Percentiles rank a stretch among this genome's conserved stretches.
These are phyloP conservation scores for Tragelaphus imberbis DNA, from an alignment of 2,113 vertebrate genomes.

Conservation along the genomic window DNA sequence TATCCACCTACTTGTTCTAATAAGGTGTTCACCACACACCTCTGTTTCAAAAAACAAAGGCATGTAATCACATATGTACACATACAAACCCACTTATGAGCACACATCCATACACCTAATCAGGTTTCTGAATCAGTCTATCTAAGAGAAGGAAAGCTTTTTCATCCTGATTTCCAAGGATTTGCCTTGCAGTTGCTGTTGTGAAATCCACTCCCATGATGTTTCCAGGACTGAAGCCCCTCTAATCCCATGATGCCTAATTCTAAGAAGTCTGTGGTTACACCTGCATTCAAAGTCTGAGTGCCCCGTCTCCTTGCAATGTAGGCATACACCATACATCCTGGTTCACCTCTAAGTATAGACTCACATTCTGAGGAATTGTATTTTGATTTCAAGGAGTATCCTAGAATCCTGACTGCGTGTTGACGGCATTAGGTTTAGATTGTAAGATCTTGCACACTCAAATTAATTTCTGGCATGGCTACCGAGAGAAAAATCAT, in stretches of 20 bases:
- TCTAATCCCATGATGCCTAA: not conserved
- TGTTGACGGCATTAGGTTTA: not conserved
- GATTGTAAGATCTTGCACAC: not conserved
- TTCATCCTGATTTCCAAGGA: not conserved
- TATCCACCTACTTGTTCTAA: not conserved
- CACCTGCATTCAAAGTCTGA: not conserved
- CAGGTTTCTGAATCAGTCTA: not conserved
- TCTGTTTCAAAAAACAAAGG: not conserved
- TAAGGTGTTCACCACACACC: not conserved
- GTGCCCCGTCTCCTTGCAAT: not conserved
- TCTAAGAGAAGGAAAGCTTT: not conserved
- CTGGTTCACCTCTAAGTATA: not conserved
- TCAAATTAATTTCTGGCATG: not conserved
- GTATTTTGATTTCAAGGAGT: not conserved
- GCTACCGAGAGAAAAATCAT: not conserved
- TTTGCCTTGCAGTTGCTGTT: not conserved
- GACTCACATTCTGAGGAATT: not conserved
- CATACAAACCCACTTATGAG: too few species aligned
- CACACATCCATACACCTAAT: accelerated
- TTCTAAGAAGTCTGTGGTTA: not conserved
- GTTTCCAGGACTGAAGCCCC: not conserved
- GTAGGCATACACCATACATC: accelerated
- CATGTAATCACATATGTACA: not conserved
- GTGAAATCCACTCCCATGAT: not conserved
- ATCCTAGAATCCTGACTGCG: not conserved